These are phyloP conservation scores for Cheilosia impressa DNA, from an alignment of 2,888 invertebrate genomes.

Conservation along the genomic window DNA sequence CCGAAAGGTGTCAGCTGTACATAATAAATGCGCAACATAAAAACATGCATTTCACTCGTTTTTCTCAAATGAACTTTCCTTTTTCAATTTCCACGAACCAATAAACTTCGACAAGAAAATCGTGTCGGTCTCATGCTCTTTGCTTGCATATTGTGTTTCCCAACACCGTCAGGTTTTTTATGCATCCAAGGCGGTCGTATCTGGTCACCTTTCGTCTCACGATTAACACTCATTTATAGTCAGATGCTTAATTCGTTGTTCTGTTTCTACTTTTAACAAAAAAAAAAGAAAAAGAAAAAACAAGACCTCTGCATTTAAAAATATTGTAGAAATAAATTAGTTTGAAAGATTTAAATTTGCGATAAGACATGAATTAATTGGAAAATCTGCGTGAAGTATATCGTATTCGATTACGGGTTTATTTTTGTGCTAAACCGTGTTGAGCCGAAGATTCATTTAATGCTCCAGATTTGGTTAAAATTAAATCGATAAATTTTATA, in stretches of 20 bases:
- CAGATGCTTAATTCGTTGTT: slow-evolving; percentile 42
- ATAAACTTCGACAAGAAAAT: not conserved
- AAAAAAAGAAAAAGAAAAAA: slow-evolving; percentile 1
- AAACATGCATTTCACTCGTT: not conserved
- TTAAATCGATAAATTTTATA: not conserved
- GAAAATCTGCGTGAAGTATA: slow-evolving; percentile 8
- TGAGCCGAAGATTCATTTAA: not conserved
- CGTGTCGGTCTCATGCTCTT: not conserved
- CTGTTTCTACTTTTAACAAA: not conserved
- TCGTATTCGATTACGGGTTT: slow-evolving; percentile 20
- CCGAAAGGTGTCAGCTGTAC: no score
- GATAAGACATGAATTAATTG: slow-evolving; percentile 8
- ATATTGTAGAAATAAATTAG: not conserved
- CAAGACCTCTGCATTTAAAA: slow-evolving; percentile 3
- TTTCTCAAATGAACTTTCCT: not conserved
- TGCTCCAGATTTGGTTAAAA: slow-evolving; percentile 6
- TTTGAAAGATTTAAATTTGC: slow-evolving; percentile 2
- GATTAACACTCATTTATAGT: slow-evolving; percentile 57
- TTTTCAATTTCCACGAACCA: no score
- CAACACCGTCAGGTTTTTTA: slow-evolving; percentile 1
- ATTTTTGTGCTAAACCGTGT: slow-evolving; percentile 7
- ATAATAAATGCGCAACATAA: no score
- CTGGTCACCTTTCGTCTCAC: slow-evolving; percentile 29
- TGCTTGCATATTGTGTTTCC: slow-evolving; percentile 1
- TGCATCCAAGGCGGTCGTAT: not conserved